Base-by-base conservation (phyloP, 1,140 invertebrate genomes). In the Drosophila tristis region DNA sequence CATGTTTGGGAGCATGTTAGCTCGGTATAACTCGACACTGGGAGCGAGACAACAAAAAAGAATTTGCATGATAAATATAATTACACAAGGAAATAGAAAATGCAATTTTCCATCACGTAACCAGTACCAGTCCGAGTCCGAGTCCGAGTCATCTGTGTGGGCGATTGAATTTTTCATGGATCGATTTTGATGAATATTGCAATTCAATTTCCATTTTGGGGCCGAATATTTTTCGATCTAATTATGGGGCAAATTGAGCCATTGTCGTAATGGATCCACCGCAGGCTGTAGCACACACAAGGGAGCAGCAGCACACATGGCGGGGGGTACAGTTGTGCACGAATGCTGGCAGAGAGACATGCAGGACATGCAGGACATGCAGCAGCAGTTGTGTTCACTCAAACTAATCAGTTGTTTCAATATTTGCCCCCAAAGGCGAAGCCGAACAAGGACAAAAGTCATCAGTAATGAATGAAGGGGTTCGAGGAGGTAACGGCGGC, bases 331-430 rank as follows among this genome's bases (percentile, higher is more conserved):
- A 39, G 31, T 4, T 9, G 8, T 9, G 8, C 9, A 31, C 29
- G 7, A 31, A 31, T 35, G 31, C 31, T 9, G 31, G 11, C 31
- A 9, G 7, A 9, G 8, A 9, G 31, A 13, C 35, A 72, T 58
- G 51, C 23, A 25, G 26, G 31, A 13, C 35, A 72, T 58, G 51
- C 23, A 25, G 26, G 48, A 74, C 79, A 81, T 68, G 3, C 35
- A 13, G 9, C 35, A 39, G 35, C 35, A 39, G 35, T 39, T 2
- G 51, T 64, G 62, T 61, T 71, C 81, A 87, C 82, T 82, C 82
- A 78, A 86, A 86, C 82, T 86, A 86, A 86, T 86, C 82, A 86
- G 82, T 87, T 86, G 82, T 86, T 86, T 78, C 82, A 86, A 86
- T 86, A 86, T 86, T 86, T 82, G 60, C 65, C 78, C 59, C n/a